Base-by-base conservation (phyloP, 2,888 invertebrate species). In the Gasteruption jaculator region DNA sequence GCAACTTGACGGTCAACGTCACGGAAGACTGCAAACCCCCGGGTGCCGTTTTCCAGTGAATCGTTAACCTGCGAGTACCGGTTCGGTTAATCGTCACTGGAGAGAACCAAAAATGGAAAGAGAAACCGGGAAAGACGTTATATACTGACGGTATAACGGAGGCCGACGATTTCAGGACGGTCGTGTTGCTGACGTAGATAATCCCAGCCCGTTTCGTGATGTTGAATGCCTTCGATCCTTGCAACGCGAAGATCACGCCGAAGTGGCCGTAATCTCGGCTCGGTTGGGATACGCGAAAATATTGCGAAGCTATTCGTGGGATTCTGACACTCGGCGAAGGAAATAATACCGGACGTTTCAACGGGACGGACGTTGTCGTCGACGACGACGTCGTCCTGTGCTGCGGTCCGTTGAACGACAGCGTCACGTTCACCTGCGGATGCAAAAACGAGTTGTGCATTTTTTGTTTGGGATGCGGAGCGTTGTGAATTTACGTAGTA, bases 151-250 rank as follows among this genome's bases (percentile, higher is more conserved):
- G 55, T 32, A 77, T 63, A 26, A 62, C 68, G 48, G 75, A 65
- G 1, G 71, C 53, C 0, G 76, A 68, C 6, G 56, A 63, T 43
- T 67, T 60, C 36, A 81, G 58, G 2, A 71, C 65, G 2, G 67
- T 57, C 5, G 71, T 61, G 58, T 79, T 72, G 10, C 69, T 64
- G 0, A 82, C 77, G 58, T 74, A 81, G 16, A 82, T 56, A 48
- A 82, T 81, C 5, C 82, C 82, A 24, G 73, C 76, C 1, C 48
- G 56, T 8, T 60, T 53, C 0, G 81, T 82, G 6, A 82, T 68
- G 26, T 71, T 73, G 56, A 80, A 79, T 6, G 75, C 75, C 10
- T 38, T 43, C 3, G 63, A 60, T n/a, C 61, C 61, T 5, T 48
- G 37, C 10, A 66, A 38, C 24, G 26, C 50, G 45, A 62, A 64